These are phyloP conservation scores for Sterrhoptilus dennistouni DNA, from an alignment of 2,113 vertebrate genomes.

Conservation along the genomic window DNA sequence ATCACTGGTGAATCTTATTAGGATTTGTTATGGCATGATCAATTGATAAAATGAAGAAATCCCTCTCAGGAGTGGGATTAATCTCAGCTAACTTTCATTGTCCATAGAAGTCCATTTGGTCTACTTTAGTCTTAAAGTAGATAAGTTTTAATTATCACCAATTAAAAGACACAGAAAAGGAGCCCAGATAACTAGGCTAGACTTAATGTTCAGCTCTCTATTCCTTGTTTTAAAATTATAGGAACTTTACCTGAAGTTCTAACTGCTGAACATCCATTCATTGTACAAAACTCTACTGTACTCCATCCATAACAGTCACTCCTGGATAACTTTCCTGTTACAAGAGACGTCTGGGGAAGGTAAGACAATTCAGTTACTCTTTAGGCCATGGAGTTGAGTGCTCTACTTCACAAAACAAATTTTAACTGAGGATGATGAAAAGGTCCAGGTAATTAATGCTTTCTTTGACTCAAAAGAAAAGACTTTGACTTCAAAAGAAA, in stretches of 20 bases:
- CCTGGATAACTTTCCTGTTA: neutral
- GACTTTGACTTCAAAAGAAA: neutral
- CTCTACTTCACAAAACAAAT: neutral
- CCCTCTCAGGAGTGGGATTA: neutral
- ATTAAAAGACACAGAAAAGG: neutral
- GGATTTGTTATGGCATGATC: neutral
- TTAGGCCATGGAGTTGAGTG: neutral
- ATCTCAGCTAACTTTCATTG: neutral
- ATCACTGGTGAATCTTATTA: neutral
- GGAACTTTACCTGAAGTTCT: fast-evolving
- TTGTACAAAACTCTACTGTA: neutral
- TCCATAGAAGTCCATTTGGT: neutral
- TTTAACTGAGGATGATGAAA: neutral
- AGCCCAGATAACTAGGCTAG: neutral
- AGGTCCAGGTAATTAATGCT: neutral
- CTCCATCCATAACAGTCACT: neutral
- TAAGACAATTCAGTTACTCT: neutral
- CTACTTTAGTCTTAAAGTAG: neutral
- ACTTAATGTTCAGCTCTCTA: neutral
- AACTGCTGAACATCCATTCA: neutral
- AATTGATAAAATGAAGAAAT: neutral
- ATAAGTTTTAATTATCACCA: neutral
- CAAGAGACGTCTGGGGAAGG: neutral
- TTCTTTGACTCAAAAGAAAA: neutral
- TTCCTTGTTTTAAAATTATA: neutral